Conservation (phyloP, 2,888 invertebrate species). For the Siphlonurus alternatus region DNA sequence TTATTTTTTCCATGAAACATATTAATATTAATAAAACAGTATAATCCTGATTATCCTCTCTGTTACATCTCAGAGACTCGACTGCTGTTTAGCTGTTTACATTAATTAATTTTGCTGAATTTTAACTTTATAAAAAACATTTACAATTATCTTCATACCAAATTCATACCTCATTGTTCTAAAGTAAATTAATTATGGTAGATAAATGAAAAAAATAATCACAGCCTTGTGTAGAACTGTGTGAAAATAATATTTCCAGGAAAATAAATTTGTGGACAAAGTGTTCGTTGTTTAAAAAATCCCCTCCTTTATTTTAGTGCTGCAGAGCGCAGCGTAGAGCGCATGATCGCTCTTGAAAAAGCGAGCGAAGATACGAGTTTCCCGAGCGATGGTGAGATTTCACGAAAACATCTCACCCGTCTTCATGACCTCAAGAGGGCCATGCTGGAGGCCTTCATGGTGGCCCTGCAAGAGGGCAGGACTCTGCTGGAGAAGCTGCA, state of each 20-base stretch:
- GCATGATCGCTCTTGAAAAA: constrained; percentile 48
- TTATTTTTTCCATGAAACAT: no score
- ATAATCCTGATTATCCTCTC: no score
- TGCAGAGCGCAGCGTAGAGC: constrained; percentile 47
- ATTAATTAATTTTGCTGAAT: no score
- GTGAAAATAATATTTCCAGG: constrained; percentile 42
- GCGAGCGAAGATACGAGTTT: constrained; percentile 47
- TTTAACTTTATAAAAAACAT: no score
- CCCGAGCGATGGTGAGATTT: constrained; percentile 53
- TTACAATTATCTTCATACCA: no score
- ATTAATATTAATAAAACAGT: no score
- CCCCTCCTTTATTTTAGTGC: no score
- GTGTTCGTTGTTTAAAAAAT: no score
- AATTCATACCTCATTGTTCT: no score
- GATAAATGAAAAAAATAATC: constrained; percentile 10
- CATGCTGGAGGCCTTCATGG: constrained; percentile 59
- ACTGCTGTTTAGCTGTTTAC: no score
- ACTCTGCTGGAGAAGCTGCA: constrained; percentile 52
- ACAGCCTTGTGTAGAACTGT: constrained; percentile 47
- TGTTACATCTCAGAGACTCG: no score
- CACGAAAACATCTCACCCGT: constrained; percentile 47
- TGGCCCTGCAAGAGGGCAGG: constrained; percentile 66
- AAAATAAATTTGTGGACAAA: background rate
- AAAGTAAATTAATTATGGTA: no score
- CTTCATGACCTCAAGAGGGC: constrained; percentile 53